Base-by-base conservation (phyloP, 2,888 invertebrate species). In the Chironomus riparius region DNA sequence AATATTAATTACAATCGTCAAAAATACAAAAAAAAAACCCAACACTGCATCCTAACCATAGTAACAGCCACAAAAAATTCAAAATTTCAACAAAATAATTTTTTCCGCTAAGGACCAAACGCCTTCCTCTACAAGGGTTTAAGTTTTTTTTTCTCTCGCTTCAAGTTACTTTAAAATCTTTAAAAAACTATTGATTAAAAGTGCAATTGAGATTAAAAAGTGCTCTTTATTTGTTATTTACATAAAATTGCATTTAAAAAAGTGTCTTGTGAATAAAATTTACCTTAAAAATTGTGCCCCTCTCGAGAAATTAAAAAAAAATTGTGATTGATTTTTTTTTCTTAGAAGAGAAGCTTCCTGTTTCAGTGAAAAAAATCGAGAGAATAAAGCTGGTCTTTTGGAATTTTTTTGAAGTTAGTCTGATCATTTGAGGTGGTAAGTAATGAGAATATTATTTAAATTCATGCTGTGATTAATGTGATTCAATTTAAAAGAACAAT, bases 271-370 rank as follows among this genome's bases (percentile, higher is more conserved):
- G 38, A 47, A 18, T n/a, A 38, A 47, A 68, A 38, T 68, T 28
- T 68, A n/a, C 68, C 6, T 4, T 38, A 68, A 28, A 28, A 28
- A 15, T 68, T 68, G 47, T 68, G 15, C 10, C 56, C n/a, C 56
- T 18, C 7, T 15, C 10, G 13, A 38, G 28, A 68, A 22, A 15
- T 24, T 24, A 47, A 18, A 21, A n/a, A n/a, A 71, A 50, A 28
- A 2, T 71, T 71, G 71, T 71, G 71, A 71, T 71, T 71, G 71
- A 71, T 71, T 70, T 71, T 71, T 56, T 56, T 61, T 38, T 70
- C 22, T 50, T 48, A 21, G 15, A 65, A 65, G 21, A 24, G 65
- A 65, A 65, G 65, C 65, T 65, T 65, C 65, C 56, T 56, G 15
- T 18, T 56, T 56, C 38, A 38, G 38, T 56, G 56, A 56, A 15